These are phyloP conservation scores for Todus mexicanus DNA, from an alignment of 2,797 vertebrate species.

Conservation along the genomic window DNA sequence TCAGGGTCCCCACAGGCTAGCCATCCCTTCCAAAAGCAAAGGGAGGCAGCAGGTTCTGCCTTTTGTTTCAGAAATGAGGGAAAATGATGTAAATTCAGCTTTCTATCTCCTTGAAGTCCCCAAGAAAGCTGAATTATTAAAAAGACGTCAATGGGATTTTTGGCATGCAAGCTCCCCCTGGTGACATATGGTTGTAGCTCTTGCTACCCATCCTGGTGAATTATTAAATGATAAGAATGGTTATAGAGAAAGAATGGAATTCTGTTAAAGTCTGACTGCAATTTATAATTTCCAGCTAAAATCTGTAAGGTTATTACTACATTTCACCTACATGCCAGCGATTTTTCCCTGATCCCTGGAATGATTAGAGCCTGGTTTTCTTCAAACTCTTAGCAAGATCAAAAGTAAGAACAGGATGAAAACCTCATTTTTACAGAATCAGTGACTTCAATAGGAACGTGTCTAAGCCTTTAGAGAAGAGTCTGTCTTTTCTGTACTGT, in stretches of 20 bases:
- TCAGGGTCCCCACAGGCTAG: accelerated
- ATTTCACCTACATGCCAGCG: neutral
- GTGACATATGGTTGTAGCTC: neutral
- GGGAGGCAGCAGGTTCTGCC: neutral
- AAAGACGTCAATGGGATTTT: neutral
- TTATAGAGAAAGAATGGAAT: neutral
- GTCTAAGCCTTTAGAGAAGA: neutral
- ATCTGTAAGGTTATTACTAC: neutral
- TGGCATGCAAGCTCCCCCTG: slow-evolving; percentile 61
- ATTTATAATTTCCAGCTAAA: neutral
- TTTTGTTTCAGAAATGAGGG: neutral
- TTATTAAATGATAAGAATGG: neutral
- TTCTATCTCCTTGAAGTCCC: neutral
- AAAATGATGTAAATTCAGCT: neutral
- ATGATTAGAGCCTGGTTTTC: neutral
- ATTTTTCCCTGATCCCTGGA: neutral
- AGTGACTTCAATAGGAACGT: neutral
- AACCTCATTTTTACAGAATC: neutral
- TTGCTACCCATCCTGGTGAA: too few relatives aligned
- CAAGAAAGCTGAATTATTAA: neutral
- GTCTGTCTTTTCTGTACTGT: neutral
- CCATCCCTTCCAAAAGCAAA: neutral
- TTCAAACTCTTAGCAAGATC: neutral
- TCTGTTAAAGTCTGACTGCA: neutral
- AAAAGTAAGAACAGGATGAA: neutral